These are phyloP conservation scores for Hydractinia echinata DNA, from an alignment of 30 jellyfish, hydroid and myxozoan genomes.

Conservation along the genomic window DNA sequence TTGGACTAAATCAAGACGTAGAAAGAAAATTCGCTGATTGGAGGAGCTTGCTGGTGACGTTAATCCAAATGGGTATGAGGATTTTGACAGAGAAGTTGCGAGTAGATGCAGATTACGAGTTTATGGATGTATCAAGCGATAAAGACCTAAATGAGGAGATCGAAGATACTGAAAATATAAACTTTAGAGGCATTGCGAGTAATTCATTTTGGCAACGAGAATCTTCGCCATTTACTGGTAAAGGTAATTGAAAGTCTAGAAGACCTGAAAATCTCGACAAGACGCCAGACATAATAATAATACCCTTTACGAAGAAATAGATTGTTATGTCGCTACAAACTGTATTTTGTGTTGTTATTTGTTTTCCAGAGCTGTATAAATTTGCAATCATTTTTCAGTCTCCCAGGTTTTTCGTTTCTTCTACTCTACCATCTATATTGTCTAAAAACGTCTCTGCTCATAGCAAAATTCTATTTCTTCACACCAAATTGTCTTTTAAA, in stretches of 20 bases:
- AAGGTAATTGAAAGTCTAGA: constrained; percentile 3
- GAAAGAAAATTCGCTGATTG: constrained; percentile 3
- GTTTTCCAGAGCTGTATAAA: no score
- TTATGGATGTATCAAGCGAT: constrained; percentile 1
- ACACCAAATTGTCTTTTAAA: no score
- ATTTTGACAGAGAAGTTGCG: constrained; percentile 10
- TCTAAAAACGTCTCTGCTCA: no score
- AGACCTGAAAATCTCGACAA: background rate
- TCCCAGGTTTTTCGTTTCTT: no score
- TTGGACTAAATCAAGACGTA: background rate
- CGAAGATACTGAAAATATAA: background rate
- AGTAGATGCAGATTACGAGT: background rate
- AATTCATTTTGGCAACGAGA: background rate
- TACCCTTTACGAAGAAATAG: background rate
- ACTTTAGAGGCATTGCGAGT: background rate
- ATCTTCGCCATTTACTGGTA: no score
- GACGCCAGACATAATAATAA: constrained; percentile 4
- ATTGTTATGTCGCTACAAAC: constrained; percentile 1
- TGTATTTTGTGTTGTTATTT: no score
- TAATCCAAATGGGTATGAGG: constrained; percentile 4
- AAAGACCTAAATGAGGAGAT: constrained; percentile 4
- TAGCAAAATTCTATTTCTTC: no score
- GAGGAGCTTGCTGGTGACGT: constrained; percentile 10
- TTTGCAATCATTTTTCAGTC: no score
- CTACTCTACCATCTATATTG: no score